These are phyloP conservation scores for Trachemys scripta DNA, from an alignment of 2,113 vertebrate species.

Conservation along the genomic window DNA sequence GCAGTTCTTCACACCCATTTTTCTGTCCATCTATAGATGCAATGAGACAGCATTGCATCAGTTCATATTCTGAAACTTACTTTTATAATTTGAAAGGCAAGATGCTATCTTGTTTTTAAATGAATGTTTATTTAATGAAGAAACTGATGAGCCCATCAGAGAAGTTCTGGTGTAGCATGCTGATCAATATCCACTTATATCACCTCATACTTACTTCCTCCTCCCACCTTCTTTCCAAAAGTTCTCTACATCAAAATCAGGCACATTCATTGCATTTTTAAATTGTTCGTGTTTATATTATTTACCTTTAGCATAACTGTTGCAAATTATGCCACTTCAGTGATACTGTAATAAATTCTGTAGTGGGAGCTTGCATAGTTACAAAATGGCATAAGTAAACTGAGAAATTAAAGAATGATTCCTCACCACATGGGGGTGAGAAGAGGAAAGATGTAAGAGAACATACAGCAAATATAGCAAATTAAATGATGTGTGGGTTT, in stretches of 20 bases:
- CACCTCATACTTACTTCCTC: neutral
- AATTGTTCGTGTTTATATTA: slow-evolving; percentile 12
- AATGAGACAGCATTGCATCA: neutral
- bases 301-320: slow-evolving; percentile 4
- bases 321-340: neutral
- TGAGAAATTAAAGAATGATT: neutral
- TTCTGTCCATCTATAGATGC: slow-evolving; percentile 14
- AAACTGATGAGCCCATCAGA: neutral
- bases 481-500: slow-evolving; percentile 43
- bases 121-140: neutral
- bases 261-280: neutral
- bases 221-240: neutral
- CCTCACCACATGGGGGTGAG: slow-evolving; percentile 12
- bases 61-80: neutral
- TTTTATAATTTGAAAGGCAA: neutral
- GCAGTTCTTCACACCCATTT: neutral
- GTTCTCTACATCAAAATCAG: slow-evolving; percentile 27
- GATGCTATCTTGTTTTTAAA: slow-evolving; percentile 19
- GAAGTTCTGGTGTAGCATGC: neutral
- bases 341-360: neutral
- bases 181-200: neutral
- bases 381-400: neutral
- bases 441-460: slow-evolving; percentile 49
- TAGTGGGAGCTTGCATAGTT: neutral
- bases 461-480: slow-evolving; percentile 60